These are phyloP conservation scores for Minunthozetes semirufus DNA, from an alignment of 2,888 invertebrate species.

Conservation along the genomic window DNA sequence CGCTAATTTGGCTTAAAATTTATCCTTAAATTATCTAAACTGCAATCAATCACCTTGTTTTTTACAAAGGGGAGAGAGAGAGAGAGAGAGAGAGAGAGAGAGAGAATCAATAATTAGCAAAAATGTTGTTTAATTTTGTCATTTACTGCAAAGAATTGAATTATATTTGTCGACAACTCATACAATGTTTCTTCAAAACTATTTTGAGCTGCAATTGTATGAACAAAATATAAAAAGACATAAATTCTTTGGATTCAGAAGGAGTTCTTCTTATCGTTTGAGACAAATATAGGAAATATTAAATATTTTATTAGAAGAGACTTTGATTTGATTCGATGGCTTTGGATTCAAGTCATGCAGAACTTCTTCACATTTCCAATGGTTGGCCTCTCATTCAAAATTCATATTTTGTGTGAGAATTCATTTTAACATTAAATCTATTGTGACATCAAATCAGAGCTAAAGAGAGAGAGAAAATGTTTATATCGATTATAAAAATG, in stretches of 20 bases:
- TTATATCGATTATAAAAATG: conserved; percentile 9
- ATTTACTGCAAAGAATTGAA: neutral
- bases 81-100: too few relatives aligned
- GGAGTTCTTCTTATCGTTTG: neutral
- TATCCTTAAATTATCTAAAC: too few relatives aligned
- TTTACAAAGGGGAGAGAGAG: too few relatives aligned
- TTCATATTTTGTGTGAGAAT: neutral
- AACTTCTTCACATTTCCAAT: neutral
- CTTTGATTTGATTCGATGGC: neutral
- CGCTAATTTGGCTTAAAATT: too few relatives aligned
- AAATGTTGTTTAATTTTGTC: neutral
- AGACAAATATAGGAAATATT: conserved; percentile 8
- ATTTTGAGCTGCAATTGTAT: neutral
- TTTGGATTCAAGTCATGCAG: conserved; percentile 21
- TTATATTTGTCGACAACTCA: neutral
- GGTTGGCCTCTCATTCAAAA: neutral
- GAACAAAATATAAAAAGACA: neutral
- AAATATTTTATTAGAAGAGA: conserved; percentile 2
- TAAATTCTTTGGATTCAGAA: neutral
- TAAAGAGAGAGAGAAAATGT: neutral
- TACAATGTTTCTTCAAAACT: neutral
- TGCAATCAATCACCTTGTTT: too few relatives aligned
- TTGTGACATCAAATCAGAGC: neutral
- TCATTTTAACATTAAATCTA: conserved; percentile 13
- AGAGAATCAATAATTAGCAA: neutral